Conservation (phyloP, 1,140 invertebrate species). For the Atta texana region DNA sequence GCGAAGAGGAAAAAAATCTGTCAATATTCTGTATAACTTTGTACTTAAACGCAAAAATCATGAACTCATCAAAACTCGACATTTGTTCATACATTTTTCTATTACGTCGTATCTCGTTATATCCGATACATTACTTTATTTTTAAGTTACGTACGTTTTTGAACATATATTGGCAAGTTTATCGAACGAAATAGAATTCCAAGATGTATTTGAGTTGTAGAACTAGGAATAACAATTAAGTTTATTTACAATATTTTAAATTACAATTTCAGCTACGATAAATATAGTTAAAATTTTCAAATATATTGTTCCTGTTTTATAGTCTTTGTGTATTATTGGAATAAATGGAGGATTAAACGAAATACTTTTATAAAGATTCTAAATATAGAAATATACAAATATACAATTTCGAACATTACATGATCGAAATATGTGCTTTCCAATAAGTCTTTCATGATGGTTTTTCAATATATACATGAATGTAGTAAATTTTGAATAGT, state of each 20-base stretch:
- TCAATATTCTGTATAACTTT: background rate
- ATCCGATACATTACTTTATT: background rate
- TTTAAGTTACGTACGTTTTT: background rate
- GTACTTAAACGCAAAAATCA: background rate
- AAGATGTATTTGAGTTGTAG: slow-evolving; percentile 2
- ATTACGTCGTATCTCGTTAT: slow-evolving; percentile 4
- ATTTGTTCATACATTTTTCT: slow-evolving; percentile 11
- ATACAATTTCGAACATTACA: background rate
- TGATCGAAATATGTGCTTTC: background rate
- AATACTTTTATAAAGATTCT: background rate
- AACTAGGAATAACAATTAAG: background rate
- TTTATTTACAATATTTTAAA: slow-evolving; percentile 15
- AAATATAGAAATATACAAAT: background rate
- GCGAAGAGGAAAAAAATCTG: background rate
- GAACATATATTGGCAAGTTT: background rate
- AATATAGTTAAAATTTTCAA: background rate
- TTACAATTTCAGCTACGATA: background rate
- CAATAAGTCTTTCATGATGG: background rate
- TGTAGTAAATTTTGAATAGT: background rate
- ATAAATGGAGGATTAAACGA: background rate
- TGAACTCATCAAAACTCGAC: background rate
- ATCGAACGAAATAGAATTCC: slow-evolving; percentile 3
- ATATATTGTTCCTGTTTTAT: slow-evolving; percentile 7
- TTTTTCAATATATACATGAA: slow-evolving; percentile 27
- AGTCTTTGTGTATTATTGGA: background rate